A percentile compares a stretch with the other conserved stretches of the same genome.
Conservation (phyloP, 2,113 vertebrate genomes). For the Columba janthina region DNA sequence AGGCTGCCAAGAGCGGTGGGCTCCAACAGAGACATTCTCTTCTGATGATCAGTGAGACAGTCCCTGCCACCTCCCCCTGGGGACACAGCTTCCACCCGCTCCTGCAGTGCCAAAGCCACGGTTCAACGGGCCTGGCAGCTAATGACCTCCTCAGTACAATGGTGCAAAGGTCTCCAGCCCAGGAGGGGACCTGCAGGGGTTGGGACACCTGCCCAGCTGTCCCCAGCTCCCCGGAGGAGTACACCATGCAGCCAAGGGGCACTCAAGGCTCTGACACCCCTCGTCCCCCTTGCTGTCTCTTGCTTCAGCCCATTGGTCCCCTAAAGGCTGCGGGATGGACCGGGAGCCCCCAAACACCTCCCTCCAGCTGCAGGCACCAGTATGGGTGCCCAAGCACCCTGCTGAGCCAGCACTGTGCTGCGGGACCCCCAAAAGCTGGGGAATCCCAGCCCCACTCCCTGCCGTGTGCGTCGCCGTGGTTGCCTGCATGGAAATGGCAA, state of each 20-base stretch:
- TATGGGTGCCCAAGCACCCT: not conserved
- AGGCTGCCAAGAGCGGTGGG: fast-evolving
- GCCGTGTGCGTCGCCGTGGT: not conserved
- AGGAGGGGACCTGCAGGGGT: not conserved
- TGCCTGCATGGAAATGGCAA: slow-evolving; percentile 45
- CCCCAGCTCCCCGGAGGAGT: fast-evolving
- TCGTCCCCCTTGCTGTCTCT: fast-evolving
- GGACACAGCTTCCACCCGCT: fast-evolving
- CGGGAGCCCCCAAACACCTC: not conserved
- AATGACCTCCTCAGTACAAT: fast-evolving
- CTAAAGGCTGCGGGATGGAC: not conserved
- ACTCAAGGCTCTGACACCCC: not conserved
- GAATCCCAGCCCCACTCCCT: not conserved
- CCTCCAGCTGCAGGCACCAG: not conserved
- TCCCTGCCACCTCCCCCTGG: not conserved
- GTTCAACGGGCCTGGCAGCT: not conserved
- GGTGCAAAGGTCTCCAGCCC: not conserved
- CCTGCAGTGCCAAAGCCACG: not conserved
- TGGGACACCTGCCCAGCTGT: not conserved
- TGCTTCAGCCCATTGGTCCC: not conserved
- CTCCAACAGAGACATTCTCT: fast-evolving
- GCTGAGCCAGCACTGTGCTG: fast-evolving
- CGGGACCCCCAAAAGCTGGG: not conserved
- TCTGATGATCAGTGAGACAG: fast-evolving
- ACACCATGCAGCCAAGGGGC: not conserved